Evolutionary conservation across 2,113 vertebrate species (phyloP), one percentile per base, ranked within the genome.

Genomic region (Zosterops hypoxanthus): DNA sequence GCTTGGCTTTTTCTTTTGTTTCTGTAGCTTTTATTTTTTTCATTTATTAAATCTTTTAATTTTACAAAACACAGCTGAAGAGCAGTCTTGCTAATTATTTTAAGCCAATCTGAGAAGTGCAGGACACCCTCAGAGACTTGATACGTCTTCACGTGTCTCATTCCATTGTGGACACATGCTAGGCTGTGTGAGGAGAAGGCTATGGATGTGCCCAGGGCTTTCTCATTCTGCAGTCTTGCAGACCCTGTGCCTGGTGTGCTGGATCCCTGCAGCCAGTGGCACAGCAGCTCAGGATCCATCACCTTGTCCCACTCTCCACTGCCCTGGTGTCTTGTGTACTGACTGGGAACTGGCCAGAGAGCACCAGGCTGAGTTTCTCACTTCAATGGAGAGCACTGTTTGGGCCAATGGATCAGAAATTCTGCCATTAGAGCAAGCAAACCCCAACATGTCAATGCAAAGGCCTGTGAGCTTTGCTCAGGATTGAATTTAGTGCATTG

Each of bases 401-500:
- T 33, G 33, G 52, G 26, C 12, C 44, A 71, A 8, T 0, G 22
- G 26, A 12, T 49, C 19, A 50, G 70, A 44, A 90, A 55, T 1
- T 1, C 16, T 57, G 47, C 15, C 57, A 36, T 84, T 18, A 6
- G 9, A 66, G 39, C 42, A 76, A 71, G 6, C 6, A 69, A 42
- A 41, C 3, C 36, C 22, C 25, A 53, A 9, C 3, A 0, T 7
- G 12, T 17, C 0, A 1, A 33, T 28, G 31, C 34, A 25, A 0
- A 0, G 5, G 36, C 19, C 47, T 42, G 0, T 10, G 19, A 71
- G 26, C 33, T 82, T 76, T n/a, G 21, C 28, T 71, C 25, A 49
- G 33, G 24, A 28, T 0, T 69, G 29, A 41, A 52, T 60, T 52
- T 44, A 36, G 34, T 77, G 34, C 44, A 68, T 4, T 55, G 36